Base-by-base conservation (phyloP, 2,888 invertebrate species). In the Idaea aversata region DNA sequence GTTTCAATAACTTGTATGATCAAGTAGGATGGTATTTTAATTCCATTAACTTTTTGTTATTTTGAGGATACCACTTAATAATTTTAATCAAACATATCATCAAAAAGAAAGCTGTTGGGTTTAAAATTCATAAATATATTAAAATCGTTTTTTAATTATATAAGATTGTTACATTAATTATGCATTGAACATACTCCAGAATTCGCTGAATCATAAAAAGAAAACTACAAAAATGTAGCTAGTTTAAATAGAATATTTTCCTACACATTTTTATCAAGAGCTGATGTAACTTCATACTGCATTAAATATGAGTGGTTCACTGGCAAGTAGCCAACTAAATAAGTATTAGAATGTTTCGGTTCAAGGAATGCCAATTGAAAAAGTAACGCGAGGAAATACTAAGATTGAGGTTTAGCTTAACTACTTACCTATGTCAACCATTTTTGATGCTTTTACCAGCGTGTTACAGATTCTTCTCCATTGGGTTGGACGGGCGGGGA, bases 201-300 rank as follows among this genome's bases (percentile, higher is more conserved):
- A 47, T 7, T 13, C 10, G 4, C 47, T 13, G 10, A 47, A 47
- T 13, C 47, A 7, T 47, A 10, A 47, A 47, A 47, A 47, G 2
- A 47, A 4, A 25, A 25, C 25, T 25, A 47, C 47, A 47, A 47
- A 47, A 47, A 47, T 36, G 47, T 47, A 13, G 5, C 47, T 10
- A 47, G 47, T 47, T 47, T 47, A 47, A 47, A 47, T 47, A 47
- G 7, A 47, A 47, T 47, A 47, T 47, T 47, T 47, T 13, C 47
- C 47, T 47, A 47, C 47, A 47, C 47, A 47, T 47, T 47, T 47
- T 47, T 47, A 47, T 47, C 47, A 47, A 47, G 47, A 47, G 47
- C 47, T 47, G 47, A 47, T 47, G 47, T 47, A 7, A 47, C 47
- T 47, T 47, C 47, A 47, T 47, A 47, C 13, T 47, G 10, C 47